Percentiles rank a stretch among this genome's conserved stretches.
Evolutionary conservation across 2,888 invertebrate genomes (phyloP).

Genomic region (Petrolisthes cinctipes): DNA sequence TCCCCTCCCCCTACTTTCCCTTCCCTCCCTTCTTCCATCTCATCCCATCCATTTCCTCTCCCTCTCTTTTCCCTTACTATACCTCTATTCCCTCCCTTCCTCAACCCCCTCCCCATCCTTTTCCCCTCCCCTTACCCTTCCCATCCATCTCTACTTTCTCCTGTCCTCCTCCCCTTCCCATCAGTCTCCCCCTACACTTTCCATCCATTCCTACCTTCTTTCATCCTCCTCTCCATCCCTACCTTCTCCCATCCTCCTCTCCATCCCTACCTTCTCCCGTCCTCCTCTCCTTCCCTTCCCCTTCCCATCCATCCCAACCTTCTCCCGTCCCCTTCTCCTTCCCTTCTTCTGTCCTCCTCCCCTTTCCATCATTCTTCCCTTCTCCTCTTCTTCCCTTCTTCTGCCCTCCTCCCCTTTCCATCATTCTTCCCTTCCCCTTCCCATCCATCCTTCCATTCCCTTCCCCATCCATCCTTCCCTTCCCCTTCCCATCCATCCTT

Average conservation of each 20-base stretch:
- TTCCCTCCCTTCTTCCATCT: not conserved
- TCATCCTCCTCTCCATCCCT: not conserved
- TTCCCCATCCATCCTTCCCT: not conserved
- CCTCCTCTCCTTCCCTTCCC: not conserved
- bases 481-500: not conserved
- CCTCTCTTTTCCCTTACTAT: not conserved
- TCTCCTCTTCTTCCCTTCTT: not conserved
- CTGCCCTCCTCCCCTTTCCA: not conserved
- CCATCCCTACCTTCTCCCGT: not conserved
- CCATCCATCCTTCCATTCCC: not conserved
- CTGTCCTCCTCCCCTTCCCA: not conserved
- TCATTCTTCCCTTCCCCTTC: not conserved
- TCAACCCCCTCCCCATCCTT: not conserved
- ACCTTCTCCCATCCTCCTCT: not conserved
- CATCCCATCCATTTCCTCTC: not conserved
- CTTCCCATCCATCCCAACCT: not conserved
- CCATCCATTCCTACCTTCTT: not conserved
- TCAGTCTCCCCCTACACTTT: not conserved
- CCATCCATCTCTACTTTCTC: not conserved
- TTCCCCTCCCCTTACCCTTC: not conserved
- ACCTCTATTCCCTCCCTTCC: not conserved
- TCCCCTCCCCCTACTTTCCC: not conserved
- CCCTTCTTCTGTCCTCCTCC: not conserved
- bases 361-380: not conserved
- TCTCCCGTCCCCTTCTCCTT: not conserved